Conservation (phyloP, 2,888 invertebrate species). For the Stegophylla sp. region DNA sequence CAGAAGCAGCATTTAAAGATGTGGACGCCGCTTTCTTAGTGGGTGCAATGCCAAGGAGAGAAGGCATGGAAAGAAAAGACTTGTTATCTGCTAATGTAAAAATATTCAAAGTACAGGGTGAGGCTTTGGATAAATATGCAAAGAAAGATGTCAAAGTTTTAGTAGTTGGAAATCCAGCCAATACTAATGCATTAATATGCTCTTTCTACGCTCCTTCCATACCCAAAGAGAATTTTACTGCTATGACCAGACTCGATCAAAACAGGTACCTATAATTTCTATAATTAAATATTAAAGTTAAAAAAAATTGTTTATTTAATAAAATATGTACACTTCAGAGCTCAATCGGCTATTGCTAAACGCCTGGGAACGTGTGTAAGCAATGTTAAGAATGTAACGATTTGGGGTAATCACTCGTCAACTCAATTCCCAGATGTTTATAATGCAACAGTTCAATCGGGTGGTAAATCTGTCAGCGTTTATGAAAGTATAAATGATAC, state of each 20-base stretch:
- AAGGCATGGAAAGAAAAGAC: slow-evolving; percentile 99
- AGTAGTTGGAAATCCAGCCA: slow-evolving; percentile 99
- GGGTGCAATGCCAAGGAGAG: slow-evolving; percentile 96
- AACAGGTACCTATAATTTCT: slow-evolving; percentile 70
- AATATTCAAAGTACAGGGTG: slow-evolving; percentile 96
- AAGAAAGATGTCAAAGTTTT: slow-evolving; percentile 92
- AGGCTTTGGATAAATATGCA: slow-evolving; percentile 87
- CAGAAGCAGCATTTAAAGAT: slow-evolving; percentile 91
- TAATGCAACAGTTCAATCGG: slow-evolving; percentile 71
- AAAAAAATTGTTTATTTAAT: no score
- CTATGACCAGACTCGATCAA: slow-evolving; percentile 97
- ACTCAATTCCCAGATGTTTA: slow-evolving; percentile 96
- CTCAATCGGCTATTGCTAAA: slow-evolving; percentile 85
- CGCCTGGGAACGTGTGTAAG: slow-evolving; percentile 69
- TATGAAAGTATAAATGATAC: slow-evolving; percentile 80
- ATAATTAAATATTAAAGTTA: no score
- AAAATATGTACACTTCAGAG: slow-evolving; percentile 68
- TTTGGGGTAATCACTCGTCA: slow-evolving; percentile 99
- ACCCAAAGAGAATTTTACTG: slow-evolving; percentile 93
- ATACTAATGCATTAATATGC: slow-evolving; percentile 96
- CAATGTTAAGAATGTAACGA: slow-evolving; percentile 86
- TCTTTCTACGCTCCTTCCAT: slow-evolving; percentile 95
- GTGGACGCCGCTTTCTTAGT: slow-evolving; percentile 95
- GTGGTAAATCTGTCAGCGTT: slow-evolving; percentile 70
- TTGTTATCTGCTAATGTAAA: slow-evolving; percentile 95